These are phyloP conservation scores for Austrofundulus limnaeus DNA, from an alignment of 2,113 vertebrate species.

Conservation along the genomic window DNA sequence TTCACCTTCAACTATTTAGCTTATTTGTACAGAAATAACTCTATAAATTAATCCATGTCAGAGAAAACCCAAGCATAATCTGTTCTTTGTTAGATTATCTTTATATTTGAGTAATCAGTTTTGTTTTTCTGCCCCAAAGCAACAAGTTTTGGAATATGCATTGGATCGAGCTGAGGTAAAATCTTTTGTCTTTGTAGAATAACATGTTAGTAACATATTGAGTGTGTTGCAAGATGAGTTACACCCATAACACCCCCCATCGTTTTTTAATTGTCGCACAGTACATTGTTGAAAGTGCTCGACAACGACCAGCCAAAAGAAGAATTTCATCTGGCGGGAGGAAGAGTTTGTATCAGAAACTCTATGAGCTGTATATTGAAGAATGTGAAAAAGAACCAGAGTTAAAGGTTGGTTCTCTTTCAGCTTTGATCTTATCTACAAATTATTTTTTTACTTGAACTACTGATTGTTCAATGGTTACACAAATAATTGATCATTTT, in stretches of 20 bases:
- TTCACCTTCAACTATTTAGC: not conserved
- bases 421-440: not conserved
- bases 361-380: slow-evolving; percentile 97
- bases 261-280: slow-evolving; percentile 55
- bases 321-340: slow-evolving; percentile 90
- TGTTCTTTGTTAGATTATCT: not conserved
- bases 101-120: slow-evolving; percentile 12
- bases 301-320: slow-evolving; percentile 92
- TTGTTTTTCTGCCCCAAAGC: slow-evolving; percentile 74
- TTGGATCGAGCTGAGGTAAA: slow-evolving; percentile 97
- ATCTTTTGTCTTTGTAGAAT: not conserved
- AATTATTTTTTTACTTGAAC: too few relatives aligned
- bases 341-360: slow-evolving; percentile 97
- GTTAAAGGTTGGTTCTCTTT: slow-evolving; percentile 86
- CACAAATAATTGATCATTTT: too few relatives aligned
- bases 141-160: slow-evolving; percentile 96
- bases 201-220: not conserved
- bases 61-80: too few relatives aligned
- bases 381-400: slow-evolving; percentile 99
- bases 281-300: slow-evolving; percentile 98
- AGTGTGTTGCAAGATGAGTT: not conserved
- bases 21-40: not conserved
- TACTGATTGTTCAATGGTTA: too few relatives aligned
- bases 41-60: not conserved
- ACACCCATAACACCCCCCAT: not conserved